Evolutionary conservation across 2,797 vertebrate genomes (phyloP).

Genomic region (Brachyalestes nurse): DNA sequence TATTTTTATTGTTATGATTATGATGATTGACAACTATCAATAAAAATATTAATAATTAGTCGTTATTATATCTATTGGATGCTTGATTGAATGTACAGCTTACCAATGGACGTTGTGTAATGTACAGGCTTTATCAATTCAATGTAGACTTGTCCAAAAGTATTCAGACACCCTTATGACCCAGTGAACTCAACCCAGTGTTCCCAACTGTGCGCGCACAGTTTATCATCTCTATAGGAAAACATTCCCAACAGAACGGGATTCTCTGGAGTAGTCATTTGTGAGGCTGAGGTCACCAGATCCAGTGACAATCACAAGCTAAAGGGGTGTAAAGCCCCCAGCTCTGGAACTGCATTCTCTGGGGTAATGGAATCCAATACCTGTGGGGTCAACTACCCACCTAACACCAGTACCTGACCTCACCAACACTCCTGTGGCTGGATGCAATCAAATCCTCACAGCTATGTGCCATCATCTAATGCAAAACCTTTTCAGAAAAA

Average conservation of each 20-base stretch:
- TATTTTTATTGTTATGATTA: no score
- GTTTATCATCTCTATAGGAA: not conserved
- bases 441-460: not conserved
- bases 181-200: not conserved
- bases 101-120: no score
- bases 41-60: no score
- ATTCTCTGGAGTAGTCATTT: not conserved
- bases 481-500: not conserved
- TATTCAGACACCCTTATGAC: not conserved
- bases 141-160: not conserved
- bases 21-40: no score
- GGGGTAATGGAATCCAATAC: not conserved
- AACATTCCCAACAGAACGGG: not conserved
- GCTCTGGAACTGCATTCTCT: not conserved
- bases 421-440: not conserved
- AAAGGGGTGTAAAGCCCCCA: not conserved
- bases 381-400: not conserved
- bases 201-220: no score
- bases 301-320: not conserved
- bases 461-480: not conserved
- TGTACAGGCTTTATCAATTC: not conserved
- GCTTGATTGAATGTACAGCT: not conserved
- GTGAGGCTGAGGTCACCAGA: not conserved
- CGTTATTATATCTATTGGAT: not conserved
- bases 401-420: not conserved